Conservation (phyloP, 2,888 invertebrate genomes). For the Dryadula phaetusa region DNA sequence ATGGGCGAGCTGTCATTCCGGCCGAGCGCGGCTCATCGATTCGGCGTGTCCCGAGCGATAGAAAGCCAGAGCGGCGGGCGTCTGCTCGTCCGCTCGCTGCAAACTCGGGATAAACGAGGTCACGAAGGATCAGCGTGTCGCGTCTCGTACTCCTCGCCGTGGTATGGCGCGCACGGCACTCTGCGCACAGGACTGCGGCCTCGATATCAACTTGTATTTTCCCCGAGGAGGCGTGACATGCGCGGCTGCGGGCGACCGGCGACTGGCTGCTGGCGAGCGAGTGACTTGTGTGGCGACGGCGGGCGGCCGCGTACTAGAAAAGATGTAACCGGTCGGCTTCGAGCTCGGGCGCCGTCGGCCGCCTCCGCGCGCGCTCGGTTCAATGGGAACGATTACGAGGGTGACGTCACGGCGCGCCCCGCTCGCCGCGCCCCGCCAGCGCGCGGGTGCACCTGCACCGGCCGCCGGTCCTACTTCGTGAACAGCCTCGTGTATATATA, state of each 20-base stretch:
- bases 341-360: constrained; percentile 64
- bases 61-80: constrained; percentile 59
- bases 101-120: constrained; percentile 69
- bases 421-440: constrained; percentile 47
- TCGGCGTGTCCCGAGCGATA: constrained; percentile 59
- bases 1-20: constrained; percentile 71
- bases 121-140: constrained; percentile 63
- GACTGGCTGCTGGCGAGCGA: constrained; percentile 58
- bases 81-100: constrained; percentile 56
- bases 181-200: constrained; percentile 50
- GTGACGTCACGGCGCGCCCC: constrained; percentile 70
- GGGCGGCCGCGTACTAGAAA: constrained; percentile 78
- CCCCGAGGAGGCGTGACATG: constrained; percentile 53
- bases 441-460: constrained; percentile 50
- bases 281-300: constrained; percentile 62
- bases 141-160: constrained; percentile 49
- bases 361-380: constrained; percentile 65
- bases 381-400: constrained; percentile 67
- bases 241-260: constrained; percentile 54
- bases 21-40: constrained; percentile 69
- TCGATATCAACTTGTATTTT: constrained; percentile 51
- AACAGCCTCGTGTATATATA: constrained; percentile 12
- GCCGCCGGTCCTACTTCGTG: constrained; percentile 38
- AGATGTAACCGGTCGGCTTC: constrained; percentile 74
- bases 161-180: constrained; percentile 46